Evolutionary conservation across 2,888 invertebrate genomes (phyloP).

Genomic region (Diploptera punctata): DNA sequence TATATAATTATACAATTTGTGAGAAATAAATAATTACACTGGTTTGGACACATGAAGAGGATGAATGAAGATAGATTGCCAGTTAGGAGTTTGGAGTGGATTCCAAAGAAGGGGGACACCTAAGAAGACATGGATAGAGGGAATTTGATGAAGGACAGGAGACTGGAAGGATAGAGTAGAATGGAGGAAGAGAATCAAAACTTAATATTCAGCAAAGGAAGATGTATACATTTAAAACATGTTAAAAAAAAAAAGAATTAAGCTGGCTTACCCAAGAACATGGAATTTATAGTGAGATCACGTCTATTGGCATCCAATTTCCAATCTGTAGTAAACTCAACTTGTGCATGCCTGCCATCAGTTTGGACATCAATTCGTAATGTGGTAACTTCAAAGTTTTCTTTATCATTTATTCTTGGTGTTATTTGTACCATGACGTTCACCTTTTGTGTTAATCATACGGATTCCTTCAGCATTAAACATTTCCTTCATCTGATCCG

Average conservation of each 20-base stretch:
- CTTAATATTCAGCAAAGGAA: too few relatives aligned
- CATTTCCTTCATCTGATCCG: conserved; percentile 94
- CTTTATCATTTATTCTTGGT: conserved; percentile 90
- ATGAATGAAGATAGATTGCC: too few relatives aligned
- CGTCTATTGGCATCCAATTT: conserved; percentile 91
- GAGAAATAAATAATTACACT: too few relatives aligned
- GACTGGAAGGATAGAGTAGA: too few relatives aligned
- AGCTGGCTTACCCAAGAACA: conserved; percentile 77
- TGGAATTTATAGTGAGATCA: conserved; percentile 97
- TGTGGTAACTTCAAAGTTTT: conserved; percentile 94
- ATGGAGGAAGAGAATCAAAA: too few relatives aligned
- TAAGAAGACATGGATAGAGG: too few relatives aligned
- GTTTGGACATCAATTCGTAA: conserved; percentile 90
- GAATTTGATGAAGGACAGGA: too few relatives aligned
- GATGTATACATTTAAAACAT: too few relatives aligned
- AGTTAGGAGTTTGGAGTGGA: too few relatives aligned
- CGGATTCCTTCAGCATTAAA: conserved; percentile 83
- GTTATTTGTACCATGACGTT: conserved; percentile 97
- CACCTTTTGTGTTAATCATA: conserved; percentile 91
- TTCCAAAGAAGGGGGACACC: too few relatives aligned
- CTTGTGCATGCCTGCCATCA: conserved; percentile 95
- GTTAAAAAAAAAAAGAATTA: background rate
- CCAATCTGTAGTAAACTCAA: conserved; percentile 93
- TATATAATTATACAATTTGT: too few relatives aligned
- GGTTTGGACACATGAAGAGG: too few relatives aligned